Conservation (phyloP, 2,797 vertebrate species). For the Chromis chromis region DNA sequence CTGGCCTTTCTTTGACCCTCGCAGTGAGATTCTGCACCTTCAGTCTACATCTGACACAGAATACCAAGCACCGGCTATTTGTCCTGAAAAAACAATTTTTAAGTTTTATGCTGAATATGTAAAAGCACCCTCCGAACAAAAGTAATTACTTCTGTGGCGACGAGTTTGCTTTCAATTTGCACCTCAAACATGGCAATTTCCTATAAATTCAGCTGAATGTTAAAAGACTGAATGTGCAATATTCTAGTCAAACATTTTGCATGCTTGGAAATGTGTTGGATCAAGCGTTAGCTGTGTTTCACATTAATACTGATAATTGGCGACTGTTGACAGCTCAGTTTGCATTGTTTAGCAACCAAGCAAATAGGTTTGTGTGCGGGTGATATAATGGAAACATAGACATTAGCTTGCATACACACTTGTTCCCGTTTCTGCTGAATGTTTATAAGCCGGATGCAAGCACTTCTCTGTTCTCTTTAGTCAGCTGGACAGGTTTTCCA, state of each 20-base stretch:
- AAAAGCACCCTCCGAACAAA: slow-evolving; percentile 20
- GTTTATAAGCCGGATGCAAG: slow-evolving; percentile 13
- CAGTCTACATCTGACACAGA: slow-evolving; percentile 6
- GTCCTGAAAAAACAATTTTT: neutral
- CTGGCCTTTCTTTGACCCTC: slow-evolving; percentile 15
- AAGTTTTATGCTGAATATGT: slow-evolving; percentile 20
- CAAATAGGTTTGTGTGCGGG: slow-evolving; percentile 13
- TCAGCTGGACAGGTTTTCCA: slow-evolving; percentile 2
- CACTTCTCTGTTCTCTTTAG: slow-evolving; percentile 1
- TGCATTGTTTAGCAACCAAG: slow-evolving; percentile 17
- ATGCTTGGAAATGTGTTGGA: neutral
- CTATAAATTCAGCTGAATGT: slow-evolving; percentile 9
- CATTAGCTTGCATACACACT: slow-evolving; percentile 16
- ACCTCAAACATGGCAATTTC: slow-evolving; percentile 20
- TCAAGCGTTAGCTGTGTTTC: neutral
- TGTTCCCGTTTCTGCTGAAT: neutral
- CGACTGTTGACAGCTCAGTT: neutral
- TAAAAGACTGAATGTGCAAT: neutral
- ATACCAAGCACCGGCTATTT: slow-evolving; percentile 22
- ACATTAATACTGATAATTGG: slow-evolving; percentile 7
- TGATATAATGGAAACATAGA: slow-evolving; percentile 16
- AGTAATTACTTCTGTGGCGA: slow-evolving; percentile 31
- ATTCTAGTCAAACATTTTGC: neutral
- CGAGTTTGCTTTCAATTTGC: slow-evolving; percentile 38
- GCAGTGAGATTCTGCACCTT: neutral